Base-by-base conservation (phyloP, 2,797 vertebrate genomes). In the Syndactyla subalaris region DNA sequence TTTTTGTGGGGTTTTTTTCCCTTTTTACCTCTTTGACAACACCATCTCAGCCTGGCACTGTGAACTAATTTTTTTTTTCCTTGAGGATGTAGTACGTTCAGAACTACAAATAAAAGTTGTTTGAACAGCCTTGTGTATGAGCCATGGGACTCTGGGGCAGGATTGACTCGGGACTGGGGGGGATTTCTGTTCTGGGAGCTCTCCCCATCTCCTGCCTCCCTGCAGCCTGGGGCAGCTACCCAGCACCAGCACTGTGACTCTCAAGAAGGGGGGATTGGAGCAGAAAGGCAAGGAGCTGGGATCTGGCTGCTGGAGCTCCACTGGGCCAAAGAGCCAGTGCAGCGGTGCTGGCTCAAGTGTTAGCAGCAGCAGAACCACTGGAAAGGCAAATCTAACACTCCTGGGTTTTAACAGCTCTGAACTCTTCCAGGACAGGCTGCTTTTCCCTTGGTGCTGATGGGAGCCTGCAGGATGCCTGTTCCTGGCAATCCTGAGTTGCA, bases 61-160 rank as follows among this genome's bases (percentile, higher is more conserved):
- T 72, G 79, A 92, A 86, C 20, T 49, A 51, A 9, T 12, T 32
- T 20, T 72, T 63, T 63, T 65, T 88, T 49, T 3, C 26, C 41
- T 84, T 61, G n/a, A 85, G 32, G 49, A 59, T 49, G 72, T 30
- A n/a, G 34, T 61, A 49, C 14, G 57, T 58, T 45, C 51, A 83
- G 59, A 91, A 43, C 45, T 62, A 72, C 82, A 68, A 96, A 96
- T 96, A 96, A 96, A 97, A 89, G 65, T 71, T 32, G 11, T 63
- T 87, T 61, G 46, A 89, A 72, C 45, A 88, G 74, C 38, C 15
- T 18, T 0, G 27, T 59, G 15, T 29, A 4, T 27, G 26, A 39
- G 32, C 30, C 19, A 1, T 22, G 30, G 70, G 51, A 3, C 0
- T 1, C 34, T 14, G 41, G 23, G 20, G 18, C 36, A 45, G 27